Evolutionary conservation across 2,888 invertebrate species (phyloP).

Genomic region (Cryptocephalus moraei): DNA sequence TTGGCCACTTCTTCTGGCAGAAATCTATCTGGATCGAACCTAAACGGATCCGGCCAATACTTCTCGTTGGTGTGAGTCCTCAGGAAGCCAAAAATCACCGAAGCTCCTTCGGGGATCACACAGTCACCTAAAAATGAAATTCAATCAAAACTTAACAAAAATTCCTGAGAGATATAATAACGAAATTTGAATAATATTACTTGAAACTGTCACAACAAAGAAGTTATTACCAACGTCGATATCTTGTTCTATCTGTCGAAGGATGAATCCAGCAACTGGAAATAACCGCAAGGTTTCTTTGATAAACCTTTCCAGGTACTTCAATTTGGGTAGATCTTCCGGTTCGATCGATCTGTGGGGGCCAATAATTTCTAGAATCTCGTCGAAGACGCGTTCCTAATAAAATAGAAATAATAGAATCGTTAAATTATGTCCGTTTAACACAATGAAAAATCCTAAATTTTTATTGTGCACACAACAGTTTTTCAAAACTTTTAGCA

Average conservation of each 20-base stretch:
- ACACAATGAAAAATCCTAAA: too few species aligned
- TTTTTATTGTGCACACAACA: neutral
- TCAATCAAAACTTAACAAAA: too few species aligned
- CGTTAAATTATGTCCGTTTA: too few species aligned
- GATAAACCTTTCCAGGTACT: constrained; percentile 46
- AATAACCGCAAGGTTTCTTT: constrained; percentile 49
- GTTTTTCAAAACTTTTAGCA: neutral
- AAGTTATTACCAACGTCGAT: constrained; percentile 18
- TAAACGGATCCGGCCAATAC: constrained; percentile 47
- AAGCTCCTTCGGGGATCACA: constrained; percentile 14
- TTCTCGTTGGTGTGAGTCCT: constrained; percentile 35
- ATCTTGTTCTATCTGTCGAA: constrained; percentile 39
- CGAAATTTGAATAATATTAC: too few species aligned
- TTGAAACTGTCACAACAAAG: too few species aligned
- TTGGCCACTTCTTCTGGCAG: constrained; percentile 39
- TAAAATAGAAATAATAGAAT: neutral
- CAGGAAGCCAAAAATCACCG: constrained; percentile 17
- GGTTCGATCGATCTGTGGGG: constrained; percentile 37
- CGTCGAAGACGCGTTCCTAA: constrained; percentile 34
- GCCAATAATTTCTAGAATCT: constrained; percentile 41
- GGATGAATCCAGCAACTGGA: constrained; percentile 44
- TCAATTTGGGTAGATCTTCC: constrained; percentile 44
- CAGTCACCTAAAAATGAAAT: constrained; percentile 12
- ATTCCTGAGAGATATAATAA: too few species aligned
- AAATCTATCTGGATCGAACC: constrained; percentile 51